Evolutionary conservation across 2,113 vertebrate species (phyloP), one percentile per base, ranked within the genome.

Genomic region (Gobiocypris rarus): DNA sequence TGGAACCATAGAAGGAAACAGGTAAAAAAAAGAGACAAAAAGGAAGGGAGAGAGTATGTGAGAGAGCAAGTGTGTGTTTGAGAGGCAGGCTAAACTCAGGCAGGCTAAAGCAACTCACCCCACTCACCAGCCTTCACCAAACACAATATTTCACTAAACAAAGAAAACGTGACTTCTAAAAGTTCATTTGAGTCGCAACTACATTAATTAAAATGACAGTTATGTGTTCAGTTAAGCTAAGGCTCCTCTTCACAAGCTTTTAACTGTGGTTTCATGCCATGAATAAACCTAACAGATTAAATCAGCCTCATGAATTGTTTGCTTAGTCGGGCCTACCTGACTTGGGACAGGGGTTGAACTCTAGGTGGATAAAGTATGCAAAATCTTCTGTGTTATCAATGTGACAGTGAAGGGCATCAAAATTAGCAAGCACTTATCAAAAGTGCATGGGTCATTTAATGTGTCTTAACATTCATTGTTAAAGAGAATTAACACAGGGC

Each of bases 181-280:
- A 85, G 80, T 86, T 91, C 88, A 86, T 89, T 90, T 90, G 83
- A 83, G 80, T 54, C 61, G 24, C 52, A 85, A 75, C 83, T 86
- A 86, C 83, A 88, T 90, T 83, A 74, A 85, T 91, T 91, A 85
- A 54, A 81, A 75, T 91, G 89, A 91, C 87, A 92, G 89, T 84
- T 84, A 58, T 90, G 86, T 86, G 89, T 83, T 61, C 81, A 73
- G 82, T 24, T 86, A 82, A 87, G 77, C 77, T 81, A 84, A 85
- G 45, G 48, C 75, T 78, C n/a, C 67, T 86, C 45, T 70, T 59
- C 63, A 43, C 38, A 76, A 63, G 76, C 75, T 69, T 26, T 71
- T 48, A 38, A 17, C 52, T 50, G 71, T 75, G 85, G 83, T 88
- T 86, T 83, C 56, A 82, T 56, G 41, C 63, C 75, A 24, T 83